These are phyloP conservation scores for Meiosimyza decipiens DNA, from an alignment of 2,888 invertebrate species.

Conservation along the genomic window DNA sequence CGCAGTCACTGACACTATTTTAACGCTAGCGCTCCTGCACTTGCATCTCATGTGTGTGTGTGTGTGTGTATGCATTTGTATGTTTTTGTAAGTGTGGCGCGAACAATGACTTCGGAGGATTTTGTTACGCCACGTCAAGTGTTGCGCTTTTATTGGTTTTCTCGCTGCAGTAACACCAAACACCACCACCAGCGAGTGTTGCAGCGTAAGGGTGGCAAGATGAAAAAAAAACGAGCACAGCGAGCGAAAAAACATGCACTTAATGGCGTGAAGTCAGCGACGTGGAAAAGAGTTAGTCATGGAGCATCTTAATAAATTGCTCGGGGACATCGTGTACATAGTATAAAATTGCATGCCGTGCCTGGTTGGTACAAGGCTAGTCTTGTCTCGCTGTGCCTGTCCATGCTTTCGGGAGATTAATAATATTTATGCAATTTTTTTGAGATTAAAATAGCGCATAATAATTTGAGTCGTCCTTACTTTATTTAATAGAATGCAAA, in stretches of 20 bases:
- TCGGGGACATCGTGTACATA: slow-evolving; percentile 62
- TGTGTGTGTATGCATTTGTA: background rate
- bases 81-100: background rate
- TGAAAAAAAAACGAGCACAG: background rate
- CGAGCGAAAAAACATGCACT: slow-evolving; percentile 46
- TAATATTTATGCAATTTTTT: slow-evolving; percentile 56
- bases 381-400: slow-evolving; percentile 29
- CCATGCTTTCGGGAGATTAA: slow-evolving; percentile 50
- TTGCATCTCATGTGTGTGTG: too few relatives aligned
- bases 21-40: background rate
- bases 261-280: slow-evolving; percentile 63
- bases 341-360: slow-evolving; percentile 47
- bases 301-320: slow-evolving; percentile 66
- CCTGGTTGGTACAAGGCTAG: slow-evolving; percentile 33
- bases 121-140: slow-evolving; percentile 38
- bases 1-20: slow-evolving; percentile 16
- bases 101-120: slow-evolving; percentile 30
- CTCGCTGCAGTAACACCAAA: slow-evolving; percentile 13
- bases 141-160: slow-evolving; percentile 43
- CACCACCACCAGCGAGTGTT: background rate
- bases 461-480: background rate
- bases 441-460: slow-evolving; percentile 17
- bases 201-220: background rate
- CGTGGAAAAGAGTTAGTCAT: slow-evolving; percentile 61
- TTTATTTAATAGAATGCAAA: too few relatives aligned